Evolutionary conservation across 2,888 invertebrate species (phyloP).

Genomic region (Tyria jacobaeae): DNA sequence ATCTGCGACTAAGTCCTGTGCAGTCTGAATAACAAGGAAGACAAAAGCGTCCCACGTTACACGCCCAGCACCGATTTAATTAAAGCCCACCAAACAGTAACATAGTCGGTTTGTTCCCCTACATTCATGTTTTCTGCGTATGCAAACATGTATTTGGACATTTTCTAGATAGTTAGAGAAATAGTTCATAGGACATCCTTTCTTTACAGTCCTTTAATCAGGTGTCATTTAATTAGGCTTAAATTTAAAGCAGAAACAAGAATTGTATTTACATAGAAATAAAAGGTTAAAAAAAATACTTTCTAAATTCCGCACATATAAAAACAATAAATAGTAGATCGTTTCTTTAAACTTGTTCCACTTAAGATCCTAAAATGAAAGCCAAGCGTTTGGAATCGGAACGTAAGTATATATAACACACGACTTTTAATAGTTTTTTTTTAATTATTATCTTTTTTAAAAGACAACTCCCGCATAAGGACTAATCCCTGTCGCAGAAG

Average conservation of each 20-base stretch:
- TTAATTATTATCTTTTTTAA: too few relatives aligned
- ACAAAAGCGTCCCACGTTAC: not conserved
- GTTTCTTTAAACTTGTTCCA: too few relatives aligned
- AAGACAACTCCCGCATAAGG: too few relatives aligned
- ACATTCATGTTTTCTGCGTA: not conserved
- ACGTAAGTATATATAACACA: too few relatives aligned
- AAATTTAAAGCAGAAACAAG: not conserved
- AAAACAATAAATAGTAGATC: too few relatives aligned
- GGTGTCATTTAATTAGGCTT: too few relatives aligned
- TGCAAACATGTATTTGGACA: not conserved
- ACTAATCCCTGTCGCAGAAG: too few relatives aligned
- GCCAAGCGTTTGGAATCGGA: too few relatives aligned
- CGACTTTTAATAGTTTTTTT: too few relatives aligned
- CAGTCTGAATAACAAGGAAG: not conserved
- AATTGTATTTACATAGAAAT: not conserved
- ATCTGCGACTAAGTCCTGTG: not conserved
- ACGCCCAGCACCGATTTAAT: constrained; percentile 18
- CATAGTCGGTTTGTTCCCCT: constrained; percentile 3
- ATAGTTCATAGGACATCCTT: not conserved
- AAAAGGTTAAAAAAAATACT: too few relatives aligned
- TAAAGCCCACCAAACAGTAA: constrained; percentile 15
- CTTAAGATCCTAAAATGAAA: too few relatives aligned
- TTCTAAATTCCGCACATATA: too few relatives aligned
- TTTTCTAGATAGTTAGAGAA: not conserved
- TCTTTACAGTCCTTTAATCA: not conserved